Percentiles rank a stretch among this genome's conserved stretches.
Conservation (phyloP, 37 sponge, comb jelly and placozoan species). For the Haliclona indistincta region DNA sequence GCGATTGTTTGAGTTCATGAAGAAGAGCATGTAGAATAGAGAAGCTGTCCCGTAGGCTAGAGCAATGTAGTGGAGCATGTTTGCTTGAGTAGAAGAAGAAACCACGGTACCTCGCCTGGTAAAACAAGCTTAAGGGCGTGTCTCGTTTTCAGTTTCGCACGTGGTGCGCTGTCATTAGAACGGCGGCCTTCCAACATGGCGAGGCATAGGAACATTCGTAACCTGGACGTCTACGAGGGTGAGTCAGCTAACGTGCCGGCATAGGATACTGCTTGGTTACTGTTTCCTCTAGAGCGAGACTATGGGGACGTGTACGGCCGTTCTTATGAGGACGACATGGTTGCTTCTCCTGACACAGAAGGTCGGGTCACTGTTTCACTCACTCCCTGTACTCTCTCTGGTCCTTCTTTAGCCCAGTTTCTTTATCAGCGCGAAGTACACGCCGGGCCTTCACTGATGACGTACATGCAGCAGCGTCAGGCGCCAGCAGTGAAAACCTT, state of each 20-base stretch:
- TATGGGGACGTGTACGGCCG: slow-evolving; percentile 74
- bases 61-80: neutral
- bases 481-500: slow-evolving; percentile 2
- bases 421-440: slow-evolving; percentile 51
- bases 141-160: too few relatives aligned
- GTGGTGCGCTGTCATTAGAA: too few relatives aligned
- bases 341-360: slow-evolving; percentile 70
- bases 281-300: slow-evolving; percentile 32
- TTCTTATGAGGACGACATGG: slow-evolving; percentile 69
- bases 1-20: neutral
- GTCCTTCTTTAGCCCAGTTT: slow-evolving; percentile 57
- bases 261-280: neutral
- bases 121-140: neutral
- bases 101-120: too few relatives aligned
- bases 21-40: neutral
- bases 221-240: slow-evolving; percentile 62
- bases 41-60: neutral
- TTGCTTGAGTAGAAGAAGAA: too few relatives aligned
- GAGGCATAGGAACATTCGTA: slow-evolving; percentile 55
- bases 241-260: neutral
- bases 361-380: slow-evolving; percentile 21
- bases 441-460: slow-evolving; percentile 37
- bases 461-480: slow-evolving; percentile 31
- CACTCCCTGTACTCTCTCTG: neutral
- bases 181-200: slow-evolving; percentile 57